phyloP scores from a whole-genome alignment of 1,140 invertebrate species.

The Drosophila dunni region DNA sequence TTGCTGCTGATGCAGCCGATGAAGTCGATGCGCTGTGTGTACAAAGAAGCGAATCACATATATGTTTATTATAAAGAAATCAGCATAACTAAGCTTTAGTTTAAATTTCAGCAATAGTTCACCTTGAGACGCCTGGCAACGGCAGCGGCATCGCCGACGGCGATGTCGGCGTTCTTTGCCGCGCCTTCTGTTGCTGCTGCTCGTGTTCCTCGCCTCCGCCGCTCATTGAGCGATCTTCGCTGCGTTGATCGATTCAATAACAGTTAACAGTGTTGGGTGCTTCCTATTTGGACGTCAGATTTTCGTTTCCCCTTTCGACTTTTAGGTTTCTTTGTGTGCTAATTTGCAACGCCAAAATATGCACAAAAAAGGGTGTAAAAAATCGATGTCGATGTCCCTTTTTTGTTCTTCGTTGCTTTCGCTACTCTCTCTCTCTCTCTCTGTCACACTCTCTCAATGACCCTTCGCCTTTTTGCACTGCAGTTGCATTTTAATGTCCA shows the following conservation, averaged over 20 bases:
- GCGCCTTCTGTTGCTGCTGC: slow-evolving; percentile 51
- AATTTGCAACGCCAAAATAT: slow-evolving; percentile 50
- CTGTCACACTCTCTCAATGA: slow-evolving; percentile 7
- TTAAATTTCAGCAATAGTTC: not conserved
- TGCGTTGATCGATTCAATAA: slow-evolving; percentile 15
- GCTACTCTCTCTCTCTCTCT: slow-evolving; percentile 4
- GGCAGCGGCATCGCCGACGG: slow-evolving; percentile 16
- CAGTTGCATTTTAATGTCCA: slow-evolving; percentile 8
- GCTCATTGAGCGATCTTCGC: slow-evolving; percentile 55
- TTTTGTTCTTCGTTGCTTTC: slow-evolving; percentile 17
- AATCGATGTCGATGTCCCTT: slow-evolving; percentile 79
- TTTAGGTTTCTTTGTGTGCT: slow-evolving; percentile 48
- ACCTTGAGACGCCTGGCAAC: slow-evolving; percentile 74
- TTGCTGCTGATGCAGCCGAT: slow-evolving; percentile 11
- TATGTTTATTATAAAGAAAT: slow-evolving; percentile 14
- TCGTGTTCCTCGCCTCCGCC: slow-evolving; percentile 59
- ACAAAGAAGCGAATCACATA: not conserved
- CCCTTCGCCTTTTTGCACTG: slow-evolving; percentile 15
- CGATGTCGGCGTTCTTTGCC: slow-evolving; percentile 30
- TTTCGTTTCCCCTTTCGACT: slow-evolving; percentile 26
- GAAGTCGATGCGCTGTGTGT: slow-evolving; percentile 62
- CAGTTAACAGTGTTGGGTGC: slow-evolving; percentile 1
- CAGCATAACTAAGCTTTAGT: not conserved
- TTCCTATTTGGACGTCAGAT: slow-evolving; percentile 4
- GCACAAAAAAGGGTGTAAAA: slow-evolving; percentile 77